Percentiles rank a stretch among this genome's conserved stretches.
Evolutionary conservation across 1,140 invertebrate species (phyloP).

Genomic region (Caenorhabditis briggsae): DNA sequence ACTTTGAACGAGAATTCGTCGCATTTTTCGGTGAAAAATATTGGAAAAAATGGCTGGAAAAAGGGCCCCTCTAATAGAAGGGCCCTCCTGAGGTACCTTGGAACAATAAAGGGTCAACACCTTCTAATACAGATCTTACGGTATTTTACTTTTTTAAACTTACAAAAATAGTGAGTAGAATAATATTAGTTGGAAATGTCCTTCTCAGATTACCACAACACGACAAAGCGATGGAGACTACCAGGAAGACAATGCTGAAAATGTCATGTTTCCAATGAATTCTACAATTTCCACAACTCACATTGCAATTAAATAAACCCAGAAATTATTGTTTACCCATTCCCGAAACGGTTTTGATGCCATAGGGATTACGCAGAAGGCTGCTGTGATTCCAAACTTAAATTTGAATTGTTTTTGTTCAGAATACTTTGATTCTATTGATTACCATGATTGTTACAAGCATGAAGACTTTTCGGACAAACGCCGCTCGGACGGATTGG

Average conservation of each 20-base stretch:
- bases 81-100: too few relatives aligned
- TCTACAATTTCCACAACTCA: background rate
- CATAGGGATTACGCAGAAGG: constrained; percentile 19
- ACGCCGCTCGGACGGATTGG: constrained; percentile 72
- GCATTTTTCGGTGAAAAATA: too few relatives aligned
- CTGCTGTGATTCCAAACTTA: constrained; percentile 59
- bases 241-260: constrained; percentile 73
- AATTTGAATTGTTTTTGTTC: constrained; percentile 37
- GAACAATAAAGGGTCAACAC: too few relatives aligned
- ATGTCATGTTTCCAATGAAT: background rate
- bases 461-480: constrained; percentile 73
- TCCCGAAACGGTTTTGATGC: constrained; percentile 9
- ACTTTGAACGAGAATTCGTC: too few relatives aligned
- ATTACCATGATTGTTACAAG: constrained; percentile 73
- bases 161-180: constrained; percentile 72
- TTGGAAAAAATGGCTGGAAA: too few relatives aligned
- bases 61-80: too few relatives aligned
- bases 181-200: constrained; percentile 72
- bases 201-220: constrained; percentile 76
- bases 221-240: constrained; percentile 74
- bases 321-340: constrained; percentile 17
- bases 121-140: too few relatives aligned
- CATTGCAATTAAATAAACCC: constrained; percentile 19
- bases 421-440: constrained; percentile 57
- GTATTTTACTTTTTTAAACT: constrained; percentile 41